Evolutionary conservation across 2,888 invertebrate genomes (phyloP), one percentile per base, ranked within the genome.

Genomic region (Isoperla grammatica): DNA sequence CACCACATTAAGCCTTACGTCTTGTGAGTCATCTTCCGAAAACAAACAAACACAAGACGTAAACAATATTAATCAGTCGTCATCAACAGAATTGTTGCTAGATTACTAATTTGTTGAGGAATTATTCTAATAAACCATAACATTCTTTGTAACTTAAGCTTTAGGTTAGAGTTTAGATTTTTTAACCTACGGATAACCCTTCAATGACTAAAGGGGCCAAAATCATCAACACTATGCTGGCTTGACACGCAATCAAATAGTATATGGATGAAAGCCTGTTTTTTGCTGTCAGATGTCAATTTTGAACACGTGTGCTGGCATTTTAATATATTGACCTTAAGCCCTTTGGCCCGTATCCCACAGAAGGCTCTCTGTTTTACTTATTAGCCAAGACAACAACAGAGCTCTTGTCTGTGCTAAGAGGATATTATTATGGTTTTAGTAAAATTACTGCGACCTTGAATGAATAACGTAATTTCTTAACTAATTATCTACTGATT

Each of bases 101-200:
- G 29, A 29, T 29, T 29, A 29, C 29, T 29, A 29, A 29, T 29
- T 29, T 29, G 29, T 29, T 29, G 29, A 29, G 29, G 29, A 29
- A 29, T 29, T 29, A 50, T 50, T 50, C n/a, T 50, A 29, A 50
- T 50, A 29, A 50, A 50, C 29, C 15, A 29, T 23, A 23, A 50
- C 49, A 50, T 50, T 50, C 49, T 35, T 50, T 15, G 29, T 29
- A 35, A 23, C 6, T 29, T 29, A 15, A 50, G 35, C 49, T 29
- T 20, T 23, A 50, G 49, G 22, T 50, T 29, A 23, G 23, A 15
- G 15, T 15, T 50, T 23, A 35, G 35, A 50, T 15, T 50, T 29
- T 50, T 50, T 50, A 50, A 50, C 49, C 49, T 50, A 50, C 49
- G 49, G 22, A 50, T 29, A 50, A 50, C 49, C 49, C 29, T 35